Evolutionary conservation across 2,797 vertebrate species (phyloP), one percentile per base, ranked within the genome.

Genomic region (Mallotus villosus): DNA sequence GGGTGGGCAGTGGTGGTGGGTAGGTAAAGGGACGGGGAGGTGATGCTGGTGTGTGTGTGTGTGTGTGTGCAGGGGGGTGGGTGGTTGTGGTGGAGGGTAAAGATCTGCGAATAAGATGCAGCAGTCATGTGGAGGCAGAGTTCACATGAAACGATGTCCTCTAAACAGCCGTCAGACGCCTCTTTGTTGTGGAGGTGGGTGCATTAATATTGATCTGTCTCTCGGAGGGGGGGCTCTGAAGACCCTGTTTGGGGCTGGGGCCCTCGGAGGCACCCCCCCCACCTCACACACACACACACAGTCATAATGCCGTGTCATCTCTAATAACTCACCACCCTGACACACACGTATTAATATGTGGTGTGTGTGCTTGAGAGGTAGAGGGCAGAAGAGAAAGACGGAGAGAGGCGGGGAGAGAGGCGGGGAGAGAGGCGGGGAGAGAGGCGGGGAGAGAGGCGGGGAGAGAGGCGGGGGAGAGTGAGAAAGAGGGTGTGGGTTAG

Each of bases 171-270:
- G 85, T 86, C 75, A 71, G 93, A 92, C 91, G 91, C 93, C 89
- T 92, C 92, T 91, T 89, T 90, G 94, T 95, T 94, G 92, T 88
- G 87, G 90, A 92, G 93, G 91, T 90, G 90, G 89, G 89, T 86
- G 90, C 93, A 94, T 95, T 95, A 91, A 94, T 95, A 96, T 96
- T 97, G 96, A 96, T 96, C 96, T 95, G 92, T 95, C 95, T 93
- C 94, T 92, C 89, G 90, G 25, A 25, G 84, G 91, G 91, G 90
- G 94, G 92, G 91, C 94, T 96, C 95, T 80, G 78, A 96, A 95
- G 87, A 94, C 93, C 89, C 92, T 94, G 87, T 94, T 92, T 93
- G 89, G 87, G 78, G 81, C 86, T 90, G 32, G 83, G 90, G 89
- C 94, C 74, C 84, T 84, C 84, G 92, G 86, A 86, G 80, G 68